Conservation (phyloP, 2,797 vertebrate genomes). For the Notoglanidium macrostoma region DNA sequence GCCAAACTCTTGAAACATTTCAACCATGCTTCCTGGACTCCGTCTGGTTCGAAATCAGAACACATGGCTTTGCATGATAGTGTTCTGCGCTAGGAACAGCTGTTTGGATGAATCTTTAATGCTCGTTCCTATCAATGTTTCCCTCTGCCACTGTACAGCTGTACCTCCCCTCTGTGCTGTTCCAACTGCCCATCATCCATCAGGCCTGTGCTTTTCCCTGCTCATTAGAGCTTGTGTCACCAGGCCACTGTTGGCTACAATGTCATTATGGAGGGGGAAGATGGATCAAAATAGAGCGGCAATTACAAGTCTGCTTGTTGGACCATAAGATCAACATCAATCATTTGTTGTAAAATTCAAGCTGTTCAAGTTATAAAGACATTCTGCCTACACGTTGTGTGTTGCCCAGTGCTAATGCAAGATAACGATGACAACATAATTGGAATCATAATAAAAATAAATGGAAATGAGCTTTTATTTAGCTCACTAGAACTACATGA, state of each 20-base stretch:
- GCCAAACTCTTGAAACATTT: slow-evolving; percentile 30
- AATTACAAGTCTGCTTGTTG: slow-evolving; percentile 10
- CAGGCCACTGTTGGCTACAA: slow-evolving; percentile 22
- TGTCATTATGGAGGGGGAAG: background rate
- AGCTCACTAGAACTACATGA: background rate
- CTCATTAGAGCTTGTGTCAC: slow-evolving; percentile 35
- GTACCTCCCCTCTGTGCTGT: slow-evolving; percentile 38
- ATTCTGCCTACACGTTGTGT: background rate
- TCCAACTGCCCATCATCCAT: slow-evolving; percentile 52
- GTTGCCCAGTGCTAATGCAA: background rate
- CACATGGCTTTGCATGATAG: slow-evolving; percentile 59
- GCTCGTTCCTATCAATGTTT: slow-evolving; percentile 59
- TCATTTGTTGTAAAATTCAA: slow-evolving; percentile 30
- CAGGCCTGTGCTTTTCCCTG: slow-evolving; percentile 27
- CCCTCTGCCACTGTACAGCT: slow-evolving; percentile 51
- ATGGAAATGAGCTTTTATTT: slow-evolving; percentile 23
- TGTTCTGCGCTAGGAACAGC: slow-evolving; percentile 69
- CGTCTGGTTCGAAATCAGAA: slow-evolving; percentile 63
- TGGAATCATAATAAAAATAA: background rate
- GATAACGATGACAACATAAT: slow-evolving; percentile 12
- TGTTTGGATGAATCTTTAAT: slow-evolving; percentile 79
- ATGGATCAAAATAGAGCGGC: slow-evolving; percentile 25
- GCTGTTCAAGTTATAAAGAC: slow-evolving; percentile 4
- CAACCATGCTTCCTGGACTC: slow-evolving; percentile 35
- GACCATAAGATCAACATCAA: slow-evolving; percentile 27